Percentiles rank a stretch among this genome's conserved stretches.
Conservation (phyloP, 2,888 invertebrate species). For the Ditula angustiorana region DNA sequence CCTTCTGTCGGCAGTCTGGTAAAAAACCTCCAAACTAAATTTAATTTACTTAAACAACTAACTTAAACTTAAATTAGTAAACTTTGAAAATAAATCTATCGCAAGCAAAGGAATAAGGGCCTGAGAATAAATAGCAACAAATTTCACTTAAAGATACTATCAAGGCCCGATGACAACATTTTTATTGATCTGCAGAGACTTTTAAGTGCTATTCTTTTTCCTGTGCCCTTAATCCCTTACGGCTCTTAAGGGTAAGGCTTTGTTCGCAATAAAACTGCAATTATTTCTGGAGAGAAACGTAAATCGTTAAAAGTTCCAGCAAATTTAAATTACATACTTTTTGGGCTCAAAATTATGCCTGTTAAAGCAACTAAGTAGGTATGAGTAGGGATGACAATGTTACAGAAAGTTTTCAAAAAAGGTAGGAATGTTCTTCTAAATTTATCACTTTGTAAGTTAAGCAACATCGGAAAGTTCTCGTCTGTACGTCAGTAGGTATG, state of each 20-base stretch:
- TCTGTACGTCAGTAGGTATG: too few species aligned
- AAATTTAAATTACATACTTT: background rate
- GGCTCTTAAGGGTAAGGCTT: background rate
- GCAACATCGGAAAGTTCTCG: too few species aligned
- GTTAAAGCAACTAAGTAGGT: background rate
- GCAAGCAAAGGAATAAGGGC: background rate
- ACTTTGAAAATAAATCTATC: background rate
- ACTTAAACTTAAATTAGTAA: too few species aligned
- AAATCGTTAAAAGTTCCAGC: background rate
- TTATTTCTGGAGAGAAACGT: background rate
- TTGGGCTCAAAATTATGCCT: background rate
- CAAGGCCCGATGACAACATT: background rate
- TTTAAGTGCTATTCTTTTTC: background rate
- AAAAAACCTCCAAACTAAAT: too few species aligned
- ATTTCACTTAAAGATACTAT: background rate
- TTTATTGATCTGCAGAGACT: background rate
- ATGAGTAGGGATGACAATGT: too few species aligned
- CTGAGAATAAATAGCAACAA: background rate
- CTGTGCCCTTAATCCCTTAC: background rate
- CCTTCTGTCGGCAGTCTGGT: too few species aligned
- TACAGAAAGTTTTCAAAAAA: too few species aligned
- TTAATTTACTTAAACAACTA: too few species aligned
- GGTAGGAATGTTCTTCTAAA: too few species aligned
- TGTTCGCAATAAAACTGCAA: slow-evolving; percentile 6
- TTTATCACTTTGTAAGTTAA: too few species aligned